phyloP scores from a whole-genome alignment of 2,797 vertebrate species.

The Sebastes hubbsi region DNA sequence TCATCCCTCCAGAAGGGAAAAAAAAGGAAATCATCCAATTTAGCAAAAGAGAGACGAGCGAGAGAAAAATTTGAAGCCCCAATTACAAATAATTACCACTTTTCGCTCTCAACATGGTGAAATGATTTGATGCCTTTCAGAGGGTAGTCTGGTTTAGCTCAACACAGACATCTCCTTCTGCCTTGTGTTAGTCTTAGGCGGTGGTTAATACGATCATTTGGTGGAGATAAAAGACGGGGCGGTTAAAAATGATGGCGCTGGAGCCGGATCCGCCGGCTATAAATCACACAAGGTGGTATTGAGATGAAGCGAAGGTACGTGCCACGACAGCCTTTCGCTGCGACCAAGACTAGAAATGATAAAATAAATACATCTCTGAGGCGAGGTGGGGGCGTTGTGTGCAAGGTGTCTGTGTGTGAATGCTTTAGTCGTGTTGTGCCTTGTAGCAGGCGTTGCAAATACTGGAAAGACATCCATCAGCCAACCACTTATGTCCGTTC shows the following conservation, averaged over 20 bases:
- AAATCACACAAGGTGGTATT: constrained; percentile 89
- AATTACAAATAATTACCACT: constrained; percentile 99
- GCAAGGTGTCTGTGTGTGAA: constrained; percentile 23
- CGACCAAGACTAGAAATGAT: constrained; percentile 81
- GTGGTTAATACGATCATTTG: constrained; percentile 89
- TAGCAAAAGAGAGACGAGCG: constrained; percentile 78
- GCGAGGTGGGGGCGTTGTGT: constrained; percentile 3
- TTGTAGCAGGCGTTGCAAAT: neutral
- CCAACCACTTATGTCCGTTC: neutral
- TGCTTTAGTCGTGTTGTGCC: neutral
- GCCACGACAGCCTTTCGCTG: constrained; percentile 80
- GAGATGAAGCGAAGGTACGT: constrained; percentile 85
- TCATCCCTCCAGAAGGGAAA: constrained; percentile 86
- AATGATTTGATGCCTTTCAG: constrained; percentile 99
- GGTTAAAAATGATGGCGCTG: constrained; percentile 69
- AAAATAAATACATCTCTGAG: constrained; percentile 83
- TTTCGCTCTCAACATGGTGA: constrained; percentile 98
- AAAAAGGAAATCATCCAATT: constrained; percentile 88
- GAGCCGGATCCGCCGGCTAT: constrained; percentile 83
- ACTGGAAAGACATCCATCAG: constrained; percentile 26
- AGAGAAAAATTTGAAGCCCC: constrained; percentile 90
- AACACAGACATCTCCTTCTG: constrained; percentile 94
- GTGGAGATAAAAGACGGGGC: constrained; percentile 81
- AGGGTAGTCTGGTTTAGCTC: constrained; percentile 98
- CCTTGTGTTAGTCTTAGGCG: constrained; percentile 92